Conservation (phyloP, 2,888 invertebrate species). For the Seira ritae region DNA sequence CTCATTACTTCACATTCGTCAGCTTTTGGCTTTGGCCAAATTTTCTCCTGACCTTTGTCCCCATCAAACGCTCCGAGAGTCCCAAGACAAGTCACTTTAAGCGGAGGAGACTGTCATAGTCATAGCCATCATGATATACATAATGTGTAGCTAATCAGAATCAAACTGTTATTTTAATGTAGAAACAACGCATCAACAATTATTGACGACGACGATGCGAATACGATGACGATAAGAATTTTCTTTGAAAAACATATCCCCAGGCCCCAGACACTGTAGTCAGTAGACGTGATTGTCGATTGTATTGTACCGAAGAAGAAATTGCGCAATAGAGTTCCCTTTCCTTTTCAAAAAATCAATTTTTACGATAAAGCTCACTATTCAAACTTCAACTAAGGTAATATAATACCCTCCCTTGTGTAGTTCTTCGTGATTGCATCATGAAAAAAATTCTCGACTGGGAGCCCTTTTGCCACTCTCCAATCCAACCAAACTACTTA, state of each 20-base stretch:
- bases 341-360: slow-evolving; percentile 41
- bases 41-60: slow-evolving; percentile 50
- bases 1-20: background rate
- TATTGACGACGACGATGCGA: background rate
- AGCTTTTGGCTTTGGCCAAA: slow-evolving; percentile 8
- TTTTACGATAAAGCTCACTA: background rate
- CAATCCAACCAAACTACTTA: too few species aligned
- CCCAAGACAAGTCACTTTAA: background rate
- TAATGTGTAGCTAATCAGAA: too few species aligned
- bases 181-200: background rate
- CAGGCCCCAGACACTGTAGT: background rate
- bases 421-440: background rate
- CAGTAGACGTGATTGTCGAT: background rate
- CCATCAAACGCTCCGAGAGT: background rate
- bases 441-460: slow-evolving; percentile 23
- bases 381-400: too few species aligned
- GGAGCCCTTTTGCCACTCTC: slow-evolving; percentile 22
- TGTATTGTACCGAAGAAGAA: background rate
- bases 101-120: too few species aligned
- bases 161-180: background rate
- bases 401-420: slow-evolving; percentile 35
- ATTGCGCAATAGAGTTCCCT: slow-evolving; percentile 47
- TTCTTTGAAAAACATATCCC: background rate
- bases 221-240: too few species aligned
- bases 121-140: too few species aligned